Evolutionary conservation across 2,797 vertebrate species (phyloP).

Genomic region (Carcharodon carcharias): DNA sequence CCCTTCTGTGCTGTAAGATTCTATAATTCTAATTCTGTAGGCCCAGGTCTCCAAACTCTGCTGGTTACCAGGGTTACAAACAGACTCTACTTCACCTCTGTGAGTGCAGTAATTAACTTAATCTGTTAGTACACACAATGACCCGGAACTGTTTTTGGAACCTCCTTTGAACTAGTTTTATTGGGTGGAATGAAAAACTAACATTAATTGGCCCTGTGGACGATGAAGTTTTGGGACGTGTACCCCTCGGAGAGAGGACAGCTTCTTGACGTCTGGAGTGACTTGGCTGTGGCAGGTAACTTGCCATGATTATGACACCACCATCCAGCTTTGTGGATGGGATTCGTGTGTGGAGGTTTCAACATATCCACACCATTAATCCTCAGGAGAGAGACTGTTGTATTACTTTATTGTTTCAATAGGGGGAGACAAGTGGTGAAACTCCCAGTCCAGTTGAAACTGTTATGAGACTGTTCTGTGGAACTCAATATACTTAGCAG

Average conservation of each 20-base stretch:
- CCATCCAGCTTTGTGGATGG: neutral
- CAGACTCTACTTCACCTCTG: neutral
- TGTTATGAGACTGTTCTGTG: neutral
- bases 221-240: neutral
- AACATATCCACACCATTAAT: neutral
- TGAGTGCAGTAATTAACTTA: neutral
- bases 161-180: neutral
- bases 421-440: neutral
- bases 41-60: neutral
- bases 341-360: neutral
- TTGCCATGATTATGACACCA: neutral
- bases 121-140: no score
- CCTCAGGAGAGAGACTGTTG: neutral
- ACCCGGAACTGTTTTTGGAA: neutral
- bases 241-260: neutral
- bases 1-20: neutral
- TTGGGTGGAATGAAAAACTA: neutral
- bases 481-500: neutral
- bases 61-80: constrained; percentile 2
- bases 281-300: neutral
- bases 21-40: neutral
- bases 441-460: neutral
- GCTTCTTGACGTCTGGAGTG: neutral
- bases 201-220: neutral
- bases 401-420: neutral